phyloP scores from a whole-genome alignment of 2,113 vertebrate species.

The Larimichthys crocea region DNA sequence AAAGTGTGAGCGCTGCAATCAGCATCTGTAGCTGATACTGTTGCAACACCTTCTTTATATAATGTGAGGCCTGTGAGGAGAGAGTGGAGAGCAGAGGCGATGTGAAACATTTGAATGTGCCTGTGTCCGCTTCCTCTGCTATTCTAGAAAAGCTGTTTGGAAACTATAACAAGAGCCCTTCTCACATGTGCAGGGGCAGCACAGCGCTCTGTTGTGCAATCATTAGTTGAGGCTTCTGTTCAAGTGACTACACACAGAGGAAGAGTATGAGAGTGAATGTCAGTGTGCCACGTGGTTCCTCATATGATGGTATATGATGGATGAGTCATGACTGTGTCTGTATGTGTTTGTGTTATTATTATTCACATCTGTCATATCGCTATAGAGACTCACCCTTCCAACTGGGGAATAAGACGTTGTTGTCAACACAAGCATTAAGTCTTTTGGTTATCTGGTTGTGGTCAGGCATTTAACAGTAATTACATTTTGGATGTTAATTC shows the following conservation, averaged over 20 bases:
- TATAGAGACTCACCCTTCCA: slow-evolving; percentile 8
- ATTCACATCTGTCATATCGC: neutral
- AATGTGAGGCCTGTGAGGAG: slow-evolving; percentile 23
- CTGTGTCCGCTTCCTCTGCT: slow-evolving; percentile 38
- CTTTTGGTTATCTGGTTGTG: neutral
- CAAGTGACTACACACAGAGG: slow-evolving; percentile 5
- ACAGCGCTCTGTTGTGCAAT: slow-evolving; percentile 34
- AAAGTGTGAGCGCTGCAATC: slow-evolving; percentile 46
- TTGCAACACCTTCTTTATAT: slow-evolving; percentile 39
- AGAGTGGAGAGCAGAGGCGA: slow-evolving; percentile 26
- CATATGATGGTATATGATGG: too few species aligned
- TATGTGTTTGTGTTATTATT: neutral
- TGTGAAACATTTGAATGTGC: slow-evolving; percentile 43
- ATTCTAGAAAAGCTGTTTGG: slow-evolving; percentile 29
- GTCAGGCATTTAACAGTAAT: neutral
- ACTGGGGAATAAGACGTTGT: slow-evolving; percentile 1
- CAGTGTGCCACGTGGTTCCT: neutral
- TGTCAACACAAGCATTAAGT: neutral
- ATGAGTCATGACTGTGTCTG: slow-evolving; percentile 20
- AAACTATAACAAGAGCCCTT: slow-evolving; percentile 37
- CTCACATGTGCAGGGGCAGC: neutral
- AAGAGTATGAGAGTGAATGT: neutral
- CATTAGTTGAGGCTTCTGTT: slow-evolving; percentile 16
- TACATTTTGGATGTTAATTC: neutral
- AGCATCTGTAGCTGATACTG: slow-evolving; percentile 45